Conservation (phyloP, 2,797 vertebrate genomes). For the Graptemys geographica region DNA sequence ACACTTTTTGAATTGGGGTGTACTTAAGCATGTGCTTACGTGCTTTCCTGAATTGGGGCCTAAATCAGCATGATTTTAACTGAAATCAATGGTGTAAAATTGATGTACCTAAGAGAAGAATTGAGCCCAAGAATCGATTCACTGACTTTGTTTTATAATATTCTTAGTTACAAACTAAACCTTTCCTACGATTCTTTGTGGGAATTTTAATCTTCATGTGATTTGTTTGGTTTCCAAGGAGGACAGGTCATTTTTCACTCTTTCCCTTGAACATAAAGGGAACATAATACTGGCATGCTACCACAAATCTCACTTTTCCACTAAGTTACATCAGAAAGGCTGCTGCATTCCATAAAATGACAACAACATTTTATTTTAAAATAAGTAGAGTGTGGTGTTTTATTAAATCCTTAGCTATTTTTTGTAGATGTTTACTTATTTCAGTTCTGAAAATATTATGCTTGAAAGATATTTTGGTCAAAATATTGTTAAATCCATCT, state of each 20-base stretch:
- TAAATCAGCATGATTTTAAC: background rate
- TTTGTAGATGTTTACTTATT: background rate
- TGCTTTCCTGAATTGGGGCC: background rate
- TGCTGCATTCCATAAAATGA: background rate
- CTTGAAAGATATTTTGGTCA: background rate
- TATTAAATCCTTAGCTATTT: background rate
- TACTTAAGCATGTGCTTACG: background rate
- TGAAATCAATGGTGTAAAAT: background rate
- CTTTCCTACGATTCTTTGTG: background rate
- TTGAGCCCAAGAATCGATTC: background rate
- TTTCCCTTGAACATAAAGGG: background rate
- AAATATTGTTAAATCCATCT: background rate
- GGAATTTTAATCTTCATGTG: background rate
- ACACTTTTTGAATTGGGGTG: background rate
- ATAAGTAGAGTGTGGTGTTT: background rate
- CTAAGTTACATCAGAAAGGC: accelerated
- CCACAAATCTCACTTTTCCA: background rate
- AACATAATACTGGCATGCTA: accelerated
- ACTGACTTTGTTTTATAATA: background rate
- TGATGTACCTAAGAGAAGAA: background rate
- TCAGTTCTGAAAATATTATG: background rate
- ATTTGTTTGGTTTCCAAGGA: background rate
- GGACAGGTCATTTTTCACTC: background rate
- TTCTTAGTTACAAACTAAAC: background rate
- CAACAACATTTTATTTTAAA: background rate